Evolutionary conservation across 2,797 vertebrate genomes (phyloP).

Genomic region (Rhyacichthys aspro): DNA sequence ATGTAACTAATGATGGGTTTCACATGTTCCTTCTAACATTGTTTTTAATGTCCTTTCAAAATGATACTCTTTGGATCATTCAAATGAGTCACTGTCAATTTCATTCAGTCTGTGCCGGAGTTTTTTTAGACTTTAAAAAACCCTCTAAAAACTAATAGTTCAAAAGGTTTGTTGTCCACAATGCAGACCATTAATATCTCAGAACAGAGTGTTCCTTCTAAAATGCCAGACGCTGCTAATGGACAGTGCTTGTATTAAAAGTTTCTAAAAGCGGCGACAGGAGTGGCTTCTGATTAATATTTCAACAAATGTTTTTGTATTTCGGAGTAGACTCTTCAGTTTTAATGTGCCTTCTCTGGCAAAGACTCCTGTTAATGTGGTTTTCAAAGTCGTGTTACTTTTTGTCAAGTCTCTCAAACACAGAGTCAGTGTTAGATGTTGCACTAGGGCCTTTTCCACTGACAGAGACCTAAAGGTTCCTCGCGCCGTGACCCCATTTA

Average conservation of each 20-base stretch:
- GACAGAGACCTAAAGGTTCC: constrained; percentile 48
- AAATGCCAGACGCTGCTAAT: constrained; percentile 20
- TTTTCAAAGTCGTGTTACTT: neutral
- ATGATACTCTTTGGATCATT: no score
- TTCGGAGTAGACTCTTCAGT: constrained; percentile 4
- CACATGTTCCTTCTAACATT: no score
- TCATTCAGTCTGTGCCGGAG: no score
- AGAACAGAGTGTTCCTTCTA: constrained; percentile 2
- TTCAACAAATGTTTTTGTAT: constrained; percentile 12
- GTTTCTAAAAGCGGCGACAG: constrained; percentile 1
- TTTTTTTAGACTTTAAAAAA: neutral
- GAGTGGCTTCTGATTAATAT: constrained; percentile 12
- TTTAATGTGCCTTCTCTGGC: neutral
- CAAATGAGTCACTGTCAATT: no score
- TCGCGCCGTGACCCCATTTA: constrained; percentile 61
- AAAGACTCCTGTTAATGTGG: neutral
- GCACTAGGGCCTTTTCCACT: constrained; percentile 29
- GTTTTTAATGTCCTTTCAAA: no score
- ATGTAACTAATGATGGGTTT: no score
- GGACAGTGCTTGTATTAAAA: constrained; percentile 19
- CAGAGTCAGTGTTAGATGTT: constrained; percentile 9
- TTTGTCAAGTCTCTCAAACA: neutral
- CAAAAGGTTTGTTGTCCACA: constrained; percentile 3
- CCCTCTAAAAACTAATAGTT: constrained; percentile 3
- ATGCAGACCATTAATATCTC: neutral